A percentile compares a stretch with the other conserved stretches of the same genome.
Conservation (phyloP, 64 coral and sea anemone species). For the Porites australiensis region DNA sequence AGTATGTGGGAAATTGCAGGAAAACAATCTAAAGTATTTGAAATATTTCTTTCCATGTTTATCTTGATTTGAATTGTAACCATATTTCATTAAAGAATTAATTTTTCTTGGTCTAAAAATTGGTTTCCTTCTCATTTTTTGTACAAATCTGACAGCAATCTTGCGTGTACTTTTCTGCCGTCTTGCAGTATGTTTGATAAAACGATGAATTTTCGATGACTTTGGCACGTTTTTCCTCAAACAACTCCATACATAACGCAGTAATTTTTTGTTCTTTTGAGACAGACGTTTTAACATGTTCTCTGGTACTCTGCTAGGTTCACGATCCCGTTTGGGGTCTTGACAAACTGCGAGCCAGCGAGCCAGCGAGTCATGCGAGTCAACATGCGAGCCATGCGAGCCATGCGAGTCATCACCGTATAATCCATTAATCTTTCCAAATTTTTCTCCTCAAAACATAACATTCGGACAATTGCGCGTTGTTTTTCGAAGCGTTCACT, state of each 20-base stretch:
- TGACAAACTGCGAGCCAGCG: too few relatives aligned
- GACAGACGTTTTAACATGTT: slow-evolving; percentile 18
- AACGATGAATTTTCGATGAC: slow-evolving; percentile 9
- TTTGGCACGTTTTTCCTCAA: too few relatives aligned
- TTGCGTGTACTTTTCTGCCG: slow-evolving; percentile 4
- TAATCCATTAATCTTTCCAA: too few relatives aligned
- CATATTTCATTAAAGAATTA: slow-evolving; percentile 1
- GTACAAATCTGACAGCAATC: slow-evolving; percentile 5
- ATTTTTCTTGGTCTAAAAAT: neutral
- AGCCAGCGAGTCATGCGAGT: too few relatives aligned
- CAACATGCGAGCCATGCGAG: too few relatives aligned
- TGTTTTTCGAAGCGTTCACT: too few relatives aligned
- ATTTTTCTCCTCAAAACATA: too few relatives aligned
- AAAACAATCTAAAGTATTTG: too few relatives aligned
- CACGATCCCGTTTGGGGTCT: too few relatives aligned
- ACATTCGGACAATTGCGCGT: too few relatives aligned
- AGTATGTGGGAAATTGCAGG: slow-evolving; percentile 34
- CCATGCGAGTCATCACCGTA: too few relatives aligned
- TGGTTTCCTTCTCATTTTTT: neutral
- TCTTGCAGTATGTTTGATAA: slow-evolving; percentile 24
- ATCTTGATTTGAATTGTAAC: slow-evolving; percentile 25
- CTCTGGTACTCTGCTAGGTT: too few relatives aligned
- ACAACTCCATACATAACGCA: neutral
- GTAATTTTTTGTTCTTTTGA: slow-evolving; percentile 28
- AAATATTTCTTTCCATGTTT: slow-evolving; percentile 31